Evolutionary conservation across 2,797 vertebrate genomes (phyloP).

Genomic region (Diglossa cyanea): DNA sequence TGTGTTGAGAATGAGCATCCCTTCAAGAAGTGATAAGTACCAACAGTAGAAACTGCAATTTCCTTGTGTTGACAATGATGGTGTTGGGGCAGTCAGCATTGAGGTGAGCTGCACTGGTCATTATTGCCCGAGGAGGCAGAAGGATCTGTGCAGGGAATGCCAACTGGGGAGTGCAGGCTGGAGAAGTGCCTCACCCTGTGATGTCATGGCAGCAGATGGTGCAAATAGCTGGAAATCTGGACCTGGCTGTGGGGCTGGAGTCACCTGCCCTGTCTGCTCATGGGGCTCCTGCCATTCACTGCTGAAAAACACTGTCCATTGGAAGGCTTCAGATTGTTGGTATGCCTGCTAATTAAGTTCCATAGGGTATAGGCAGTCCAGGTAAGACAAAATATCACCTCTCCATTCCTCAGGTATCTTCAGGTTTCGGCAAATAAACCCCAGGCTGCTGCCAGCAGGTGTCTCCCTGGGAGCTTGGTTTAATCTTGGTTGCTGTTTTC

Average conservation of each 20-base stretch:
- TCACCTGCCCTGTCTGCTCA: not conserved
- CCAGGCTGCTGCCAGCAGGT: not conserved
- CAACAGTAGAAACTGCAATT: not conserved
- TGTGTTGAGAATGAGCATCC: not conserved
- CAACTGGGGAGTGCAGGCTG: not conserved
- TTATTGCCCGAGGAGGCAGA: not conserved
- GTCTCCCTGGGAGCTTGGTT: slow-evolving; percentile 9
- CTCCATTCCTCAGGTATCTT: not conserved
- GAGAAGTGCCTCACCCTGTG: not conserved
- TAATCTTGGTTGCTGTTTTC: not conserved
- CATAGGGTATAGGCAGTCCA: not conserved
- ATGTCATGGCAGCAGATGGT: slow-evolving; percentile 49
- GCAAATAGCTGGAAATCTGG: not conserved
- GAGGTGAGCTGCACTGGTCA: not conserved
- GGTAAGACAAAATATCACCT: not conserved
- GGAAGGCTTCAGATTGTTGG: not conserved
- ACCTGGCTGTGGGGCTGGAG: not conserved
- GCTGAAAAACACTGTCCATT: not conserved
- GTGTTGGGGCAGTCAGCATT: not conserved
- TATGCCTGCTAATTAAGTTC: not conserved
- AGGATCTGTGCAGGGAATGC: not conserved
- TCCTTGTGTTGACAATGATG: not conserved
- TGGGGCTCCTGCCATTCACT: fast-evolving
- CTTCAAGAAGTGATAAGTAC: not conserved
- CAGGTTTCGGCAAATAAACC: not conserved